Percentiles rank a stretch among this genome's conserved stretches.
Conservation (phyloP, 2,888 invertebrate genomes). For the Apamea anceps region DNA sequence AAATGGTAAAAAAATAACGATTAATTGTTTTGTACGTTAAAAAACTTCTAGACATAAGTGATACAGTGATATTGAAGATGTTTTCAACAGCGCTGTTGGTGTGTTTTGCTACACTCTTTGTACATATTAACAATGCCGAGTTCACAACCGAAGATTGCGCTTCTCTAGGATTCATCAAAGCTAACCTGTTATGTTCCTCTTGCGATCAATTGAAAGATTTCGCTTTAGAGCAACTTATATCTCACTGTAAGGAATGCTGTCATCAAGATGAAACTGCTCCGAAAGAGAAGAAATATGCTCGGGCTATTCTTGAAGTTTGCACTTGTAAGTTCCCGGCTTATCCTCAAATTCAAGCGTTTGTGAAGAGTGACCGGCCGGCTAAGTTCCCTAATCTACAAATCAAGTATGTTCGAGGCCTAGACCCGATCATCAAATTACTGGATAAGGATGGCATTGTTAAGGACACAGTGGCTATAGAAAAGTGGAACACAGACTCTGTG, state of each 20-base stretch:
- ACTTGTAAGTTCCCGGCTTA: constrained; percentile 99
- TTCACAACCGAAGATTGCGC: constrained; percentile 96
- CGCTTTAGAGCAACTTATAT: constrained; percentile 92
- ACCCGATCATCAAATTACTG: constrained; percentile 97
- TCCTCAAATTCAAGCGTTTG: constrained; percentile 99
- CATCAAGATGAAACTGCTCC: constrained; percentile 93
- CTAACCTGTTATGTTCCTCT: constrained; percentile 96
- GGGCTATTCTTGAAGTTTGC: constrained; percentile 98
- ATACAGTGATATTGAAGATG: constrained; percentile 35
- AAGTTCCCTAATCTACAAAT: constrained; percentile 98
- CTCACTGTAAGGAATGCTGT: constrained; percentile 95
- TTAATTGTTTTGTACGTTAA: background rate
- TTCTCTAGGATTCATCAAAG: constrained; percentile 95
- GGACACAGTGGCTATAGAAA: constrained; percentile 98
- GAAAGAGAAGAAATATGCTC: constrained; percentile 94
- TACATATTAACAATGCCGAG: constrained; percentile 82
- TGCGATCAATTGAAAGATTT: constrained; percentile 96
- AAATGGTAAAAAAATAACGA: background rate
- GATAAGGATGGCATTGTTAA: constrained; percentile 95
- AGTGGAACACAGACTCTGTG: constrained; percentile 99
- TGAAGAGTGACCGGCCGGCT: constrained; percentile 97
- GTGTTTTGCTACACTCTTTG: constrained; percentile 55
- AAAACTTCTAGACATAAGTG: constrained; percentile 1
- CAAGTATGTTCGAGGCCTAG: constrained; percentile 97
- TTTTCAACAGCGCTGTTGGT: constrained; percentile 30